Evolutionary conservation across 2,888 invertebrate genomes (phyloP).

Genomic region (Drosophila heteroneura): DNA sequence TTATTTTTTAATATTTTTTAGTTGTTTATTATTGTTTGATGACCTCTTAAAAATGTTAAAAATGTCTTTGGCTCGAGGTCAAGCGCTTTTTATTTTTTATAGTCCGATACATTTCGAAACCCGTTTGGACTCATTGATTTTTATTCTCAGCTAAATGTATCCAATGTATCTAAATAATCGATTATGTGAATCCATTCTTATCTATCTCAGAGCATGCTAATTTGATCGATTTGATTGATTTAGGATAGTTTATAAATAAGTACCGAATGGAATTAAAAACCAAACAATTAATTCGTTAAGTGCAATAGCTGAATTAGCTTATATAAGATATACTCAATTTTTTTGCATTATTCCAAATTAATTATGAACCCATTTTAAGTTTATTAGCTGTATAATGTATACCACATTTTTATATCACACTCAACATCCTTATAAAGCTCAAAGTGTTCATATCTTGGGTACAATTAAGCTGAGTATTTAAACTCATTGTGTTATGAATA

Average conservation of each 20-base stretch:
- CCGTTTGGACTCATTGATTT: not conserved
- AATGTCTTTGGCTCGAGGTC: not conserved
- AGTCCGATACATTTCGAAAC: not conserved
- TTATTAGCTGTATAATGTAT: rapidly evolving
- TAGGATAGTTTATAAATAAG: not conserved
- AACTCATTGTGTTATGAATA: not conserved
- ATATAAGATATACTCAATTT: not conserved
- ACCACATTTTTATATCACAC: not conserved
- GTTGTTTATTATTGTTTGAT: not conserved
- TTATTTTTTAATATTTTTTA: too few relatives aligned
- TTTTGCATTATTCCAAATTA: too few relatives aligned
- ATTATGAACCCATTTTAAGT: too few relatives aligned
- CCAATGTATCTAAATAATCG: not conserved
- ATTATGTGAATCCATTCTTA: not conserved
- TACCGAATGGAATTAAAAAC: not conserved
- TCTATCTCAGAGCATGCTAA: not conserved
- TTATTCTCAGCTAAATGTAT: not conserved
- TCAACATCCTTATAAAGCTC: not conserved
- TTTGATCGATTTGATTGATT: not conserved
- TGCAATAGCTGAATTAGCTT: not conserved
- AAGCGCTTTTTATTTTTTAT: not conserved
- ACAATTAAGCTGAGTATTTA: not conserved
- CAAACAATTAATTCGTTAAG: not conserved
- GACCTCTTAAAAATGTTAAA: not conserved
- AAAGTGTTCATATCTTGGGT: too few relatives aligned